These are phyloP conservation scores for Whitmania pigra DNA, from an alignment of 1,140 invertebrate species.

Conservation along the genomic window DNA sequence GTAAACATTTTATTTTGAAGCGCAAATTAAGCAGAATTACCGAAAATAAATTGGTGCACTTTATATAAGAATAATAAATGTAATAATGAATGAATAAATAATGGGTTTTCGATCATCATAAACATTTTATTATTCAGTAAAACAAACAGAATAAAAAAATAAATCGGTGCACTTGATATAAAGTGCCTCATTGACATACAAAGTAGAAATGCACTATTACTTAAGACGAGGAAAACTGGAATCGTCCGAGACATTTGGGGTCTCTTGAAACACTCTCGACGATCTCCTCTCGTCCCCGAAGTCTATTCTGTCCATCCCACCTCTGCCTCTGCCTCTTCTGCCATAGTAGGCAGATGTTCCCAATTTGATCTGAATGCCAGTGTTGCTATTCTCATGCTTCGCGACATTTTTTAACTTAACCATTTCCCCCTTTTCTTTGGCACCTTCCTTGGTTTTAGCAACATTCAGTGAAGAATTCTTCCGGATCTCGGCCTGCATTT, in stretches of 20 bases:
- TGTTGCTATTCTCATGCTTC: slow-evolving; percentile 22
- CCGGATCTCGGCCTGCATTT: slow-evolving; percentile 11
- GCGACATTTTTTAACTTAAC: slow-evolving; percentile 51
- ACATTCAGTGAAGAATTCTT: slow-evolving; percentile 55
- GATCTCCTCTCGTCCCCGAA: slow-evolving; percentile 37
- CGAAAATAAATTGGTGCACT: too few species aligned
- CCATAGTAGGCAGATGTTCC: slow-evolving; percentile 26
- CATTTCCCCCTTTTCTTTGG: slow-evolving; percentile 57
- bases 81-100: too few species aligned
- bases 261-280: slow-evolving; percentile 39
- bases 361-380: slow-evolving; percentile 36
- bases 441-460: slow-evolving; percentile 78
- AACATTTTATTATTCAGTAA: too few species aligned
- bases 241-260: slow-evolving; percentile 86
- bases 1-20: too few species aligned
- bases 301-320: slow-evolving; percentile 41
- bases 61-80: too few species aligned
- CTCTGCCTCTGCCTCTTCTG: slow-evolving; percentile 22
- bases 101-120: too few species aligned
- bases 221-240: slow-evolving; percentile 75
- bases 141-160: too few species aligned
- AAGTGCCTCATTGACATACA: too few species aligned
- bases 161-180: too few species aligned
- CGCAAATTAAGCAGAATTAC: too few species aligned
- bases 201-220: background rate